A percentile compares a stretch with the other conserved stretches of the same genome.
Evolutionary conservation across 2,888 invertebrate genomes (phyloP).

Genomic region (Synanthedon myopaeformis): DNA sequence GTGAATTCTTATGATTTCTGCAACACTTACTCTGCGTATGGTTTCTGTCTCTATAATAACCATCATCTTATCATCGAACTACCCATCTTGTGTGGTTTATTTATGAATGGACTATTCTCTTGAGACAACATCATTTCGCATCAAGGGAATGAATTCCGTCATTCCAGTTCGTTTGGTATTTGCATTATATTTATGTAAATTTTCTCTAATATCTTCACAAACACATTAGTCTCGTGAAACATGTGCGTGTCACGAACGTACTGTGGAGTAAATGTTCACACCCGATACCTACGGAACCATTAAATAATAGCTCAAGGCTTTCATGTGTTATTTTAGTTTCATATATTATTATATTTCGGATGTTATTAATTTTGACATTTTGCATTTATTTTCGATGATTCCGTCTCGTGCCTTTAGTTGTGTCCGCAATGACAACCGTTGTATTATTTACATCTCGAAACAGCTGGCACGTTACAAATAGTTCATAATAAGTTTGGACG

Average conservation of each 20-base stretch:
- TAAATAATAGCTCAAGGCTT: constrained; percentile 61
- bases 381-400: constrained; percentile 12
- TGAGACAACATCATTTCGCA: neutral
- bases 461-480: neutral
- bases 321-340: constrained; percentile 45
- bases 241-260: constrained; percentile 24
- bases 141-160: neutral
- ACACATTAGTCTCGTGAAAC: constrained; percentile 4
- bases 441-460: neutral
- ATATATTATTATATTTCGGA: constrained; percentile 7
- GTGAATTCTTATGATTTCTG: too few species aligned
- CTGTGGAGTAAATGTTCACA: constrained; percentile 10
- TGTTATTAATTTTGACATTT: constrained; percentile 18
- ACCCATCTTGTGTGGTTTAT: too few species aligned
- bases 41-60: too few species aligned
- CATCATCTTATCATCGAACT: too few species aligned
- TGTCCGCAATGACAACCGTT: neutral
- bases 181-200: neutral
- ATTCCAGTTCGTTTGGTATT: too few species aligned
- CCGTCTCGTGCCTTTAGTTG: neutral
- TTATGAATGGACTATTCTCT: too few species aligned
- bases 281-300: constrained; percentile 36
- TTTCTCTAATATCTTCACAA: neutral
- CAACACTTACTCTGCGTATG: too few species aligned
- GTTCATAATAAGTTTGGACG: constrained; percentile 4